Evolutionary conservation across 2,888 invertebrate genomes (phyloP).

Genomic region (Conchocele bisecta): DNA sequence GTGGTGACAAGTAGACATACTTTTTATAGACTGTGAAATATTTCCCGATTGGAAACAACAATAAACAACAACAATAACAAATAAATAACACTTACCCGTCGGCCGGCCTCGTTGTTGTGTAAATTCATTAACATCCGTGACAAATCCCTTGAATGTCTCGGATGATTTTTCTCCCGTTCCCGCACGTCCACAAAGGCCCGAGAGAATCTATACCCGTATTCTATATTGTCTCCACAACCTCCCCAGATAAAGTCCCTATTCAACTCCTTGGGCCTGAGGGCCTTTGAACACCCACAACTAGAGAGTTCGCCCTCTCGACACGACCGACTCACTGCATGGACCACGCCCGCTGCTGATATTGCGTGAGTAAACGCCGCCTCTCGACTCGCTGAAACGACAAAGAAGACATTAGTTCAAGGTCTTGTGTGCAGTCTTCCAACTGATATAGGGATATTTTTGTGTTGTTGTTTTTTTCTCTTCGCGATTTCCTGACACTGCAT

Average conservation of each 20-base stretch:
- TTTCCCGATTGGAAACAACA: too few relatives aligned
- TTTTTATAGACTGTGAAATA: too few relatives aligned
- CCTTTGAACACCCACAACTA: constrained; percentile 94
- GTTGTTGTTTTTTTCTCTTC: neutral
- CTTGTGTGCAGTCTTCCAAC: too few relatives aligned
- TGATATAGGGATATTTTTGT: neutral
- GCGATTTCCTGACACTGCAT: neutral
- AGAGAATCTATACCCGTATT: constrained; percentile 93
- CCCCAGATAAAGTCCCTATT: constrained; percentile 98
- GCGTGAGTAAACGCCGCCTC: constrained; percentile 86
- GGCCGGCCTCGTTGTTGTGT: constrained; percentile 98
- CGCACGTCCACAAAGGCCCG: constrained; percentile 96
- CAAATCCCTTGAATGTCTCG: constrained; percentile 90
- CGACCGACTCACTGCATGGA: constrained; percentile 93
- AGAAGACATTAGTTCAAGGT: constrained; percentile 1
- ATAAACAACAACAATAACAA: too few relatives aligned
- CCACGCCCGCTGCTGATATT: constrained; percentile 87
- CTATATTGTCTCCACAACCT: constrained; percentile 98
- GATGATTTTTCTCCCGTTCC: constrained; percentile 90
- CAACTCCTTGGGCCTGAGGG: constrained; percentile 91
- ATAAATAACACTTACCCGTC: constrained; percentile 92
- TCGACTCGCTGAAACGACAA: constrained; percentile 83
- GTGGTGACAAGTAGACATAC: too few relatives aligned
- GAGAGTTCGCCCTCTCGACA: constrained; percentile 95
- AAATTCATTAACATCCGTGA: constrained; percentile 97